Base-by-base conservation (phyloP, 2,888 invertebrate genomes). In the Aricia artaxerxes region DNA sequence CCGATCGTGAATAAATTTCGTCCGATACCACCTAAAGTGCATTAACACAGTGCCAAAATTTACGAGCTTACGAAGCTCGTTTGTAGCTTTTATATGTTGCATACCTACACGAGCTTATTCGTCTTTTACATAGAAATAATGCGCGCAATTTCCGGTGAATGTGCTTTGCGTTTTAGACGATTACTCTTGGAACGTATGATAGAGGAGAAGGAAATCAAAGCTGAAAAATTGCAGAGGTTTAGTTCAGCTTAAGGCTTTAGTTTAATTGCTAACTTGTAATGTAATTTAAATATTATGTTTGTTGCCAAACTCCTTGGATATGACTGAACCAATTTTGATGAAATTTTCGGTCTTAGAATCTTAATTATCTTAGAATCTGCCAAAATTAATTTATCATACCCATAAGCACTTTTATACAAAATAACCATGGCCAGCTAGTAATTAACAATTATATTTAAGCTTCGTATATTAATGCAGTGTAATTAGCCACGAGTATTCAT, bases 11-110 rank as follows among this genome's bases (percentile, higher is more conserved):
- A 69, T 69, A 69, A 69, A 69, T 69, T 69, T 69, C 13, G 69
- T 69, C 35, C 69, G 35, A 69, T 69, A 69, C 69, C 69, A 69
- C 64, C 64, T 64, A 38, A 69, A 69, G 35, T 69, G 35, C 69
- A 69, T 69, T 69, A 69, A 69, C 69, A 38, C 69, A 64, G 64
- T 38, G 69, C 69, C 69, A 69, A 69, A 69, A 69, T 69, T 69
- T 69, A 69, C 69, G 69, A 69, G 69, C 69, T 11, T 35, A 11
- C 11, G 64, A 69, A 35, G 69, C 16, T 69, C 69, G 38, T 69
- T 69, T 38, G 31, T 9, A 69, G 69, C 69, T 13, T 35, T 35
- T 35, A 69, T 69, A 16, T 38, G 16, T 69, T 2, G 61, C 64
- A 64, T 64, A 64, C 31, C 31, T 61, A 61, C 24, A 61, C 24